phyloP scores from a whole-genome alignment of 2,888 invertebrate species.

The Therioaphis trifolii region DNA sequence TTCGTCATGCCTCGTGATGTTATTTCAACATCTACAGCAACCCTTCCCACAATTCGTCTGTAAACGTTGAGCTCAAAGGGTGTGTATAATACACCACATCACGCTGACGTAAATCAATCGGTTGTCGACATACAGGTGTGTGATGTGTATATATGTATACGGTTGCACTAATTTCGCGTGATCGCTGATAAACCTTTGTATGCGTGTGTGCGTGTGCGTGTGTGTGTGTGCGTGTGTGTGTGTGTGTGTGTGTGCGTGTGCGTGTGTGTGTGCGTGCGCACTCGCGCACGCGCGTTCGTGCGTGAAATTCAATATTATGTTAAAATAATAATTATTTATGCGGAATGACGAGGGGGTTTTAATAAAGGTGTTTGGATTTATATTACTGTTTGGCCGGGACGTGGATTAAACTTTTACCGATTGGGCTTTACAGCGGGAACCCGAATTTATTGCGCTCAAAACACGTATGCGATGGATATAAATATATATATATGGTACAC shows the following conservation, averaged over 20 bases:
- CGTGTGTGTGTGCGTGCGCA: no score
- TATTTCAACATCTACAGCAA: background rate
- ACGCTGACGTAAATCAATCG: background rate
- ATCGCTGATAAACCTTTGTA: no score
- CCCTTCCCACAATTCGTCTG: background rate
- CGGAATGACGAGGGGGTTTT: background rate
- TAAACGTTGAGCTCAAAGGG: background rate
- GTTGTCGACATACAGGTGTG: no score
- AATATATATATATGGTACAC: background rate
- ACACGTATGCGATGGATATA: background rate
- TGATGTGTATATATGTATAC: no score
- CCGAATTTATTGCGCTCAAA: background rate
- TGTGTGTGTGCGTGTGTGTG: no score
- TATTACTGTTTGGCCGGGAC: background rate
- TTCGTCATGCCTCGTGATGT: background rate
- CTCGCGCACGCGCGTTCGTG: no score
- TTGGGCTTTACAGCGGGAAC: background rate
- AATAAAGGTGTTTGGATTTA: background rate
- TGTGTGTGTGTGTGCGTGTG: no score
- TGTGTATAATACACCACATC: background rate
- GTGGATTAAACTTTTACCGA: background rate
- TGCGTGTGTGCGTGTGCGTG: no score
- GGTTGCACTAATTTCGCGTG: no score
- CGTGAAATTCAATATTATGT: background rate
- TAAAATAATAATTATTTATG: constrained; percentile 17